Evolutionary conservation across 2,888 invertebrate species (phyloP), one percentile per base, ranked within the genome.

Genomic region (Diaphora mendica): DNA sequence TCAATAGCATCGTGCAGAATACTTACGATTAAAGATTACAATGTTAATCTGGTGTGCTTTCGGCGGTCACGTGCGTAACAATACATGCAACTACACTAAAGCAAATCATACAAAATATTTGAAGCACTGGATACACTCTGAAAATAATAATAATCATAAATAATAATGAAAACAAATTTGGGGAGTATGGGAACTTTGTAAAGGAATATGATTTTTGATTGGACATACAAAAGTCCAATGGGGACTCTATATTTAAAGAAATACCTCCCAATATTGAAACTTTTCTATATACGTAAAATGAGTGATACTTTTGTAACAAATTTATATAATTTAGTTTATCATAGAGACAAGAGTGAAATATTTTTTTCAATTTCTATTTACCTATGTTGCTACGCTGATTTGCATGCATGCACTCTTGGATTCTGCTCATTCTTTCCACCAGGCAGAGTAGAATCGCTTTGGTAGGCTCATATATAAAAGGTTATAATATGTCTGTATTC

Each of bases 41-140:
- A 76, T 83, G 88, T 89, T 89, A 91, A 84, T 81, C 83, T 79
- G 86, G 78, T 81, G 88, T 89, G 89, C 88, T 86, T 87, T 87
- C 83, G 85, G 82, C 83, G 82, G 78, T 80, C 83, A 88, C 84
- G 89, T 88, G 89, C 81, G 84, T 89, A 86, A 88, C 79, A 89
- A 88, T 86, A 87, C 94, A 95, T 95, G 95, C 95, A 94, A 94
- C 92, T 94, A 94, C 90, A 89, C 84, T 91, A 88, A 93, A 93
- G 94, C 95, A 93, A 93, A 92, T 88, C 82, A 94, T 88, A 88
- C 85, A 88, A 89, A 91, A 82, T 84, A 91, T 90, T 84, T 85
- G 90, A 93, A 90, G 90, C 90, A 75, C 91, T 88, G 86, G 87
- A 82, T 79, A 87, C 87, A 90, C 85, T 93, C 94, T 93, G 94